Conservation (phyloP, 2,113 vertebrate species). For the Craseonycteris thonglongyai region DNA sequence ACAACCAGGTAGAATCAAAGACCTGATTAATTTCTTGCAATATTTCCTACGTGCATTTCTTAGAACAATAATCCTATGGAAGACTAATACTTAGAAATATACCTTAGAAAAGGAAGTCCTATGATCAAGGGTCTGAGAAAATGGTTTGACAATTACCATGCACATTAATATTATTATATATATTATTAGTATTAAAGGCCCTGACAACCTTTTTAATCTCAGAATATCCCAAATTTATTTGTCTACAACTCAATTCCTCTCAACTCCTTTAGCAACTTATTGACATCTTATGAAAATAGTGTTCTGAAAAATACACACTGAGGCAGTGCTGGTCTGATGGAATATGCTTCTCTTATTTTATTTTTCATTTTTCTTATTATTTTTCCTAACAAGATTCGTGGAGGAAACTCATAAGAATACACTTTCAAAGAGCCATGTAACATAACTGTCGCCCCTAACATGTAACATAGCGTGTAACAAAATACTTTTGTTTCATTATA, state of each 20-base stretch:
- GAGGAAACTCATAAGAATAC: background rate
- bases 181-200: background rate
- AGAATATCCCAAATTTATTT: background rate
- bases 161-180: background rate
- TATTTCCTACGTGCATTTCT: background rate
- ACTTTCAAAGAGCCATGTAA: constrained; percentile 20
- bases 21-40: background rate
- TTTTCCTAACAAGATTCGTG: constrained; percentile 14
- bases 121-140: background rate
- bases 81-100: background rate
- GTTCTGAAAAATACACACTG: background rate
- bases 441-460: background rate
- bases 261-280: background rate
- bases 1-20: background rate
- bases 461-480: background rate
- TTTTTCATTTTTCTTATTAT: background rate
- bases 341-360: background rate
- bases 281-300: background rate
- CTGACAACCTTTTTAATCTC: background rate
- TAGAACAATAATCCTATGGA: background rate
- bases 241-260: background rate
- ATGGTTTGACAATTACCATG: background rate
- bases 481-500: background rate
- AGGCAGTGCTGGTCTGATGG: background rate
- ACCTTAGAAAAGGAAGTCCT: background rate